Evolutionary conservation across 2,888 invertebrate genomes (phyloP), one percentile per base, ranked within the genome.

Genomic region (Plagodis dolabraria): DNA sequence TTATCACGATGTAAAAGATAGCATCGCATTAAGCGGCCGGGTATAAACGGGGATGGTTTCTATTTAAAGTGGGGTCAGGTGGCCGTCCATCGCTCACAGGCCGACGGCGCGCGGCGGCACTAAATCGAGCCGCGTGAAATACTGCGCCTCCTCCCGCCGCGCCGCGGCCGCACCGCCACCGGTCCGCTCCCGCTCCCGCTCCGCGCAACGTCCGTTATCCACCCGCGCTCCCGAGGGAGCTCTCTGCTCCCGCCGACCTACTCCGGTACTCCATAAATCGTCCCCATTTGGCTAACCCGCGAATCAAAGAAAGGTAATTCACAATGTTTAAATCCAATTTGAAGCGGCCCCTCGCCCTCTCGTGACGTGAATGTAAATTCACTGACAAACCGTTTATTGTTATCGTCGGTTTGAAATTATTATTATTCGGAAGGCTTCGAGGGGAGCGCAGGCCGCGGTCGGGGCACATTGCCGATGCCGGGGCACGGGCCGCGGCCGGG

Each of bases 251-350:
- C 77, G 72, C 76, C 77, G 74, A 75, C 75, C 59, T 58, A 52
- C 60, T 53, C 22, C 53, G 55, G 52, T 48, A 76, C 82, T 84
- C 85, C 83, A 89, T 89, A 87, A 88, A 89, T 89, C 86, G 87
- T 87, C 86, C 87, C 89, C 87, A 82, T 86, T 86, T 83, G 87
- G 84, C 85, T 86, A 86, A 85, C 87, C 89, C 88, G 87, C 87
- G 88, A 89, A 89, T 87, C 88, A 87, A 88, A 87, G 85, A 83
- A 84, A 87, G 83, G 89, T 88, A 89, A 89, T 89, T 89, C 89
- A 83, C 86, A 86, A 88, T 86, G 89, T 88, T 88, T 89, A 88
- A 89, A 89, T 87, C 87, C 87, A 87, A 88, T 89, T 89, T 86
- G 77, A 80, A 72, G 76, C 66, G 67, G 65, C 72, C 76, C 74